Evolutionary conservation across 2,888 invertebrate species (phyloP), one percentile per base, ranked within the genome.

Genomic region (Cinara cedri): DNA sequence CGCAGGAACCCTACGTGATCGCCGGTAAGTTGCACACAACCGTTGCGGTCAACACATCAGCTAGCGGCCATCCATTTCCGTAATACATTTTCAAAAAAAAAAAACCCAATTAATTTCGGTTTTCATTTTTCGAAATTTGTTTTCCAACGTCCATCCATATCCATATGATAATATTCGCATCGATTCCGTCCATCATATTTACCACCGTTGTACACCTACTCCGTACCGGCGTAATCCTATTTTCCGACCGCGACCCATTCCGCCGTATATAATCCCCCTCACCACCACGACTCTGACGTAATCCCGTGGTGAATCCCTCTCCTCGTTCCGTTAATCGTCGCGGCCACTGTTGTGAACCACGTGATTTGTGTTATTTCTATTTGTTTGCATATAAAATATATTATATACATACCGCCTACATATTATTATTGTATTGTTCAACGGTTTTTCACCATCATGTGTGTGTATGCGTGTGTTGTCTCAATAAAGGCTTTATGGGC

Each of bases 1-100:
- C 95, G 72, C 92, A 92, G 86, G 92, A 92, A 83, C 96, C 95
- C 46, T 96, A 96, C 87, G 92, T 94, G 55, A 84, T 84, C 51
- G 83, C 84, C 63, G 83, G 83, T 84, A 71, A 81, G 81, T 81
- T 68, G 21, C 21, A 16, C 16, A 1, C 4, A 34, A 34, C 34
- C 34, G 3, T 34, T n/a, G n/a, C n/a, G n/a, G n/a, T n/a, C n/a
- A n/a, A n/a, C n/a, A n/a, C n/a, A n/a, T n/a, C n/a, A n/a, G n/a
- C n/a, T n/a, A n/a, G n/a, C n/a, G n/a, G n/a, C n/a, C n/a, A n/a
- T n/a, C n/a, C n/a, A n/a, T n/a, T n/a, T n/a, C n/a, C n/a, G n/a
- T n/a, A n/a, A n/a, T n/a, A n/a, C n/a, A n/a, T n/a, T n/a, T n/a
- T n/a, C n/a, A n/a, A n/a, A n/a, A n/a, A n/a, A n/a, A n/a, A n/a